Conservation (phyloP, 2,888 invertebrate genomes). For the Pristionchus arcanus region DNA sequence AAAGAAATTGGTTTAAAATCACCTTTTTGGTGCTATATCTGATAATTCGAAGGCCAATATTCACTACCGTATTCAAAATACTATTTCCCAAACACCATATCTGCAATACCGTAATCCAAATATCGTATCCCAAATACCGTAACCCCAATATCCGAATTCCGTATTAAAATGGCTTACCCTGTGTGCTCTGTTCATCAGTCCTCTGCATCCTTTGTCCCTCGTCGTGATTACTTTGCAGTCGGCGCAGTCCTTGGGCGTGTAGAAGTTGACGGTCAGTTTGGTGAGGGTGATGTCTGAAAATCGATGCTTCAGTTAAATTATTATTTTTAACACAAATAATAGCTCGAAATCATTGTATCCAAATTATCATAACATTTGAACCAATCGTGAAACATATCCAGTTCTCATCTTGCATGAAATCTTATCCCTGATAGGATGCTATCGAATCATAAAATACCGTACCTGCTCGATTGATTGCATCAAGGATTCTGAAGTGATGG, state of each 20-base stretch:
- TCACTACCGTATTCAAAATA: no score
- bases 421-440: no score
- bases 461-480: slow-evolving; percentile 1
- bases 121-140: not conserved
- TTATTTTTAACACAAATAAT: no score
- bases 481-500: not conserved
- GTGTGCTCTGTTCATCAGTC: slow-evolving; percentile 11
- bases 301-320: not conserved
- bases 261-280: slow-evolving; percentile 47
- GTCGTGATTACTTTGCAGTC: not conserved
- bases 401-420: no score
- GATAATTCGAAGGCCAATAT: no score
- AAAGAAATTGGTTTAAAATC: not conserved
- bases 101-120: not conserved
- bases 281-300: slow-evolving; percentile 34
- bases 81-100: no score
- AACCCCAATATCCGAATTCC: not conserved
- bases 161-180: not conserved
- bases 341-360: not conserved
- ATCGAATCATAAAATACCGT: not conserved
- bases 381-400: not conserved
- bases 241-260: not conserved
- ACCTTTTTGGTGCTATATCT: not conserved
- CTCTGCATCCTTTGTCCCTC: not conserved
- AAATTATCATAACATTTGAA: not conserved